These are phyloP conservation scores for Ommatoiulus sabulosus DNA, from an alignment of 2,888 invertebrate species.

Conservation along the genomic window DNA sequence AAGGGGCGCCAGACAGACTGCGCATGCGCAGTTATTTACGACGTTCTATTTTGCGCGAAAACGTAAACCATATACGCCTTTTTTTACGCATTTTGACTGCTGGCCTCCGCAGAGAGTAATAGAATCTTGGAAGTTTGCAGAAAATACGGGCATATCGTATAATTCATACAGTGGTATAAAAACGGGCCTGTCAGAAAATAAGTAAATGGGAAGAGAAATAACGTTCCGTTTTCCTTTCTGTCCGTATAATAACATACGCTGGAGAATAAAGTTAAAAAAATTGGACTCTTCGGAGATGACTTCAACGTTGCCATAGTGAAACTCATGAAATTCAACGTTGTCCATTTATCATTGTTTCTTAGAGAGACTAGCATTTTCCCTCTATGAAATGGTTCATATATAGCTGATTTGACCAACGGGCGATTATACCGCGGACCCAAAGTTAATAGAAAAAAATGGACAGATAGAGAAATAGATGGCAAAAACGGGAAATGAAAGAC, in stretches of 20 bases:
- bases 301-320: constrained; percentile 31
- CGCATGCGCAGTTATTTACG: not conserved
- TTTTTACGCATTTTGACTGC: constrained; percentile 10
- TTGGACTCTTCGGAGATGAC: constrained; percentile 47
- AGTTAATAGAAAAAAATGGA: constrained; percentile 52
- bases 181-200: constrained; percentile 27
- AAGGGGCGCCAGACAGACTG: not conserved
- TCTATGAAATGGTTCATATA: constrained; percentile 49
- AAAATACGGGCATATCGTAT: constrained; percentile 41
- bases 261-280: constrained; percentile 48
- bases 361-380: not conserved
- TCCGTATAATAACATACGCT: constrained; percentile 52
- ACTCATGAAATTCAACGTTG: constrained; percentile 50
- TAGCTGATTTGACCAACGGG: constrained; percentile 50
- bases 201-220: constrained; percentile 47
- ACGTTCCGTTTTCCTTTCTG: not conserved
- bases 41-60: not conserved
- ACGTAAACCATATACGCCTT: not conserved
- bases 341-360: constrained; percentile 54
- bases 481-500: constrained; percentile 52
- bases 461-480: constrained; percentile 51
- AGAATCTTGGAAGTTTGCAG: constrained; percentile 39
- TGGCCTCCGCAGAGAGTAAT: not conserved
- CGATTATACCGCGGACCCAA: constrained; percentile 39
- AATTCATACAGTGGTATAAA: constrained; percentile 25